Percentiles rank a stretch among this genome's conserved stretches.
Conservation (phyloP, 2,888 invertebrate genomes). For the Dusona sp. region DNA sequence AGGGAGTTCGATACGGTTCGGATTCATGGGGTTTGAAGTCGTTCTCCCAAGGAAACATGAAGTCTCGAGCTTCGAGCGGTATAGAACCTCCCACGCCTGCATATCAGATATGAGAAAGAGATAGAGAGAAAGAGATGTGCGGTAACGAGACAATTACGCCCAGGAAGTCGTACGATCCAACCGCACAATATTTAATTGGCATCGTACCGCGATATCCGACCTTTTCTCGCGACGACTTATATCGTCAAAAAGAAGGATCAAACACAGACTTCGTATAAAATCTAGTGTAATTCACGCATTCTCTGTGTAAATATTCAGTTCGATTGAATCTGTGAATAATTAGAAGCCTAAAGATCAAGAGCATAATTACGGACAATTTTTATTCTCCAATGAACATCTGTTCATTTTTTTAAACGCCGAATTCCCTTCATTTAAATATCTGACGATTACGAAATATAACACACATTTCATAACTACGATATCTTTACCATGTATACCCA, state of each 20-base stretch:
- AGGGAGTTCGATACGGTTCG: neutral
- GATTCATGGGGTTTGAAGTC: constrained; percentile 41
- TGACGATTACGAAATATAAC: too few species aligned
- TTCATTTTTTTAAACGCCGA: too few species aligned
- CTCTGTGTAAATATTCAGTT: neutral
- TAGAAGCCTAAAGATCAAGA: neutral
- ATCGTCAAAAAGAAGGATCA: neutral
- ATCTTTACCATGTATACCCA: neutral
- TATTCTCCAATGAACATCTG: too few species aligned
- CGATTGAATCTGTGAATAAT: neutral
- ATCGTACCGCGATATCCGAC: constrained; percentile 68
- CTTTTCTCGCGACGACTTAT: constrained; percentile 55
- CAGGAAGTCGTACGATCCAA: constrained; percentile 74
- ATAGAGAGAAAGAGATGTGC: constrained; percentile 40
- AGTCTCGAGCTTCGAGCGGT: constrained; percentile 70
- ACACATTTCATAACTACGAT: neutral
- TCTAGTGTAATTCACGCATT: neutral
- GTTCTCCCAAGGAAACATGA: constrained; percentile 17
- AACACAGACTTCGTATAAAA: constrained; percentile 22
- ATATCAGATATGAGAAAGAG: constrained; percentile 52
- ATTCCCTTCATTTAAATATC: too few species aligned
- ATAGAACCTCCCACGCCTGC: constrained; percentile 70
- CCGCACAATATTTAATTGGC: constrained; percentile 76
- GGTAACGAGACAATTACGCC: constrained; percentile 76
- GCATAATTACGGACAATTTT: neutral